A percentile compares a stretch with the other conserved stretches of the same genome.
Evolutionary conservation across 53 echinoderm and acorn worm genomes (phyloP).

Genomic region (Echinometra lucunter): DNA sequence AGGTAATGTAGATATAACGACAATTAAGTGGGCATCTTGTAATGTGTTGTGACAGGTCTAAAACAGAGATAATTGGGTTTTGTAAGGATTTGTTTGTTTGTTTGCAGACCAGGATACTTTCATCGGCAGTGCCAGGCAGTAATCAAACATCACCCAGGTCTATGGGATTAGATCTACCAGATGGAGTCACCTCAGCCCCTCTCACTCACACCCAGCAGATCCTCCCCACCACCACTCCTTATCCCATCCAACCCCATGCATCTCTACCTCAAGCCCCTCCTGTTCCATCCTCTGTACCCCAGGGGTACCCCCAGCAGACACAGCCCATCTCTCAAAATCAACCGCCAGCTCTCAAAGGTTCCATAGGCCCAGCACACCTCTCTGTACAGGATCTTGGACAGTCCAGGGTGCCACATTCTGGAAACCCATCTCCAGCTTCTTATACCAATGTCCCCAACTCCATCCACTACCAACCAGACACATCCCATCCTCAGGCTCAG

Average conservation of each 20-base stretch:
- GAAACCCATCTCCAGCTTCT: background rate
- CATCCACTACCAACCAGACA: background rate
- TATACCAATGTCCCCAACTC: background rate
- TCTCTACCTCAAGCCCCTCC: constrained; percentile 4
- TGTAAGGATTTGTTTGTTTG: background rate
- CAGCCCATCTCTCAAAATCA: constrained; percentile 1
- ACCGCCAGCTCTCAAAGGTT: background rate
- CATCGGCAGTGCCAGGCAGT: background rate
- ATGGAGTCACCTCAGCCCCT: constrained; percentile 22
- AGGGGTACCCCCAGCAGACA: constrained; percentile 6
- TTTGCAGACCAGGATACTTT: background rate
- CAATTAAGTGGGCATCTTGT: too few species aligned
- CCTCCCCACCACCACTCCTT: background rate
- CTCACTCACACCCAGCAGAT: constrained; percentile 23
- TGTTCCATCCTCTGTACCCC: constrained; percentile 18
- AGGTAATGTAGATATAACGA: too few species aligned
- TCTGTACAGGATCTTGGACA: constrained; percentile 29
- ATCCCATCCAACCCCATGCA: constrained; percentile 7
- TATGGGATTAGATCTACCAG: constrained; percentile 10
- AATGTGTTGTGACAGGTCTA: too few species aligned
- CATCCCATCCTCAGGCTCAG: background rate
- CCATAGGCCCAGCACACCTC: background rate
- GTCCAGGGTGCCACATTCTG: background rate
- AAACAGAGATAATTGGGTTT: background rate
- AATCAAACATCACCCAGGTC: constrained; percentile 28